Evolutionary conservation across 1,140 invertebrate genomes (phyloP), one percentile per base, ranked within the genome.

Genomic region (Trichonephila inaurata): DNA sequence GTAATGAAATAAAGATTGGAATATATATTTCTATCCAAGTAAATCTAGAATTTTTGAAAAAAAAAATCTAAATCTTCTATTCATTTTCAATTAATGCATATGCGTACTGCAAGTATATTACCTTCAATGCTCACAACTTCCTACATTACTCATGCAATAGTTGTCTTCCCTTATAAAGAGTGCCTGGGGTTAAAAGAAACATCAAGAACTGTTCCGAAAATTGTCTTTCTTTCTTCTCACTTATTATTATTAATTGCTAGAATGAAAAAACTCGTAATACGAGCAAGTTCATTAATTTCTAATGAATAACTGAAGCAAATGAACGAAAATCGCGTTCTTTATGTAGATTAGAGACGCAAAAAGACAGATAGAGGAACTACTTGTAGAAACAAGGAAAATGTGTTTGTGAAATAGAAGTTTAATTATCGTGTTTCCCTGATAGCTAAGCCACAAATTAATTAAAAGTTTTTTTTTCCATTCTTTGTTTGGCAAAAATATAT

Each of bases 291-390:
- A 82, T 91, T 82, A 91, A 91, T 91, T 82, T 19, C 77, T 91
- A 82, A 91, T 91, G 89, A 91, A 91, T 82, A 82, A 82, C 89
- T 82, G 24, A n/a, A 44, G 33, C 24, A 82, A 91, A 91, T 91
- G 44, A 87, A 89, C 64, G 85, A 24, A 62, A 87, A 87, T 58
- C 19, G 40, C 24, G 18, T 82, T 89, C 88, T 89, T 82, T 61
- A 44, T 91, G 89, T n/a, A 62, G 89, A 91, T 91, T 91, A 91
- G 60, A 44, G 16, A 58, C 64, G 44, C 62, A 88, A 64, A 89
- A 89, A 89, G 44, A 89, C 44, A 19, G 33, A 10, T 14, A 24
- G 51, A 51, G 8, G 33, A 12, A 24, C 61, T 69, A n/a, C 66
- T 89, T 24, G 66, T 44, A 33, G 44, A 72, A 51, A 44, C 60